phyloP scores from a whole-genome alignment of 2,888 invertebrate species.

The Phasia obesa region DNA sequence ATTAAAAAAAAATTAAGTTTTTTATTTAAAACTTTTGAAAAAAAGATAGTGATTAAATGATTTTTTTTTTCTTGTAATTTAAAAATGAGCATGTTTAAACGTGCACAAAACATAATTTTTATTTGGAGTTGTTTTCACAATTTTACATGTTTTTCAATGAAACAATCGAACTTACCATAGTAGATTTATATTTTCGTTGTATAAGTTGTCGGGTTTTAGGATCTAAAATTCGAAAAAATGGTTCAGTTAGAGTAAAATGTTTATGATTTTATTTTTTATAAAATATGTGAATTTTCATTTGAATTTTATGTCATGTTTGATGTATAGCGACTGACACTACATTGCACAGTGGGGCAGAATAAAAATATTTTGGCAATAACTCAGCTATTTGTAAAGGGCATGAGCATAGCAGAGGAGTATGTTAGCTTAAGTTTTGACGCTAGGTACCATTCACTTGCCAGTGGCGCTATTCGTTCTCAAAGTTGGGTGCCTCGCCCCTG shows the following conservation, averaged over 20 bases:
- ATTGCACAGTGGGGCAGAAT: no score
- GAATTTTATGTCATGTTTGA: no score
- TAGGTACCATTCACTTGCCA: no score
- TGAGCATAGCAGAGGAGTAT: no score
- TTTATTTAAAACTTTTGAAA: slow-evolving; percentile 5
- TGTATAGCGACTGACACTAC: no score
- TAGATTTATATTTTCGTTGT: slow-evolving; percentile 98
- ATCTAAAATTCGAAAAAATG: slow-evolving; percentile 87
- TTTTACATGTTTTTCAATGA: background rate
- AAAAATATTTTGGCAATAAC: no score
- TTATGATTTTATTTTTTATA: background rate
- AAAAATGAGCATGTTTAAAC: slow-evolving; percentile 63
- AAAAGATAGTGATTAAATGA: slow-evolving; percentile 14
- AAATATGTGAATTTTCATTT: background rate
- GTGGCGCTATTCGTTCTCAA: no score
- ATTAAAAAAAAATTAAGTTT: background rate
- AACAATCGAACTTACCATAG: slow-evolving; percentile 91
- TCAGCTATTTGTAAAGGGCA: no score
- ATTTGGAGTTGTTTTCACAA: background rate
- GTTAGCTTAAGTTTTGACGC: no score
- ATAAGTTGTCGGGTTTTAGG: slow-evolving; percentile 98
- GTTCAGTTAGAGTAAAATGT: background rate
- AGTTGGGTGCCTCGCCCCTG: no score
- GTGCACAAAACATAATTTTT: slow-evolving; percentile 56
- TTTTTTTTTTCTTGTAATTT: slow-evolving; percentile 2